Percentiles rank a stretch among this genome's conserved stretches.
These are phyloP conservation scores for Artibeus lituratus DNA, from an alignment of 2,797 vertebrate species.

Conservation along the genomic window DNA sequence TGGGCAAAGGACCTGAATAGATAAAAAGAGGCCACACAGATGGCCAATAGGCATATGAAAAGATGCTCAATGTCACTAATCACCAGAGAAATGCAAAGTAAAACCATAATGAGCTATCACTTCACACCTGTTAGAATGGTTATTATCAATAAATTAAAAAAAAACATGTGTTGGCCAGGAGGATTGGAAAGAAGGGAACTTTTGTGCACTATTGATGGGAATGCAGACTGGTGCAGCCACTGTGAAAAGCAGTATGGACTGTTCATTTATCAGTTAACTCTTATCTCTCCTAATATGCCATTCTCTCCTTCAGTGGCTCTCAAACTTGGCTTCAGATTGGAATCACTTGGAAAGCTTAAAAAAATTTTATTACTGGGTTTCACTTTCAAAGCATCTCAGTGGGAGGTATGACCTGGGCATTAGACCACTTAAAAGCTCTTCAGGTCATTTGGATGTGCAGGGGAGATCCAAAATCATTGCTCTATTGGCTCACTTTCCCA, in stretches of 20 bases:
- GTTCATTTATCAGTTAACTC: not conserved
- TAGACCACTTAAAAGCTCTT: not conserved
- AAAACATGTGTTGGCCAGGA: not conserved
- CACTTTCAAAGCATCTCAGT: not conserved
- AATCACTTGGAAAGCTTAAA: not conserved
- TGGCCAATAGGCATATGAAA: not conserved
- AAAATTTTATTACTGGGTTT: not conserved
- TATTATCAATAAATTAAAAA: not conserved
- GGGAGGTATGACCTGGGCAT: not conserved
- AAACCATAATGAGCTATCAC: not conserved
- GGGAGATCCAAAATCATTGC: not conserved
- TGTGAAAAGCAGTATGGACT: not conserved
- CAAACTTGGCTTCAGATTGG: not conserved
- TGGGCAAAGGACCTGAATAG: not conserved
- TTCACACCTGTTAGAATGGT: not conserved
- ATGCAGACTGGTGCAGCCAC: not conserved
- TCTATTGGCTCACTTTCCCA: not conserved
- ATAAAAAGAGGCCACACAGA: not conserved
- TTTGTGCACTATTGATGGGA: not conserved
- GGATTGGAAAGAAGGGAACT: not conserved
- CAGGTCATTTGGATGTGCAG: not conserved
- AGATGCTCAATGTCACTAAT: not conserved
- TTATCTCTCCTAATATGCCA: not conserved
- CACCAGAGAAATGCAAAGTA: not conserved
- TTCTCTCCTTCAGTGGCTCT: not conserved